These are phyloP conservation scores for Camponotus pennsylvanicus DNA, from an alignment of 1,140 invertebrate species.

Conservation along the genomic window DNA sequence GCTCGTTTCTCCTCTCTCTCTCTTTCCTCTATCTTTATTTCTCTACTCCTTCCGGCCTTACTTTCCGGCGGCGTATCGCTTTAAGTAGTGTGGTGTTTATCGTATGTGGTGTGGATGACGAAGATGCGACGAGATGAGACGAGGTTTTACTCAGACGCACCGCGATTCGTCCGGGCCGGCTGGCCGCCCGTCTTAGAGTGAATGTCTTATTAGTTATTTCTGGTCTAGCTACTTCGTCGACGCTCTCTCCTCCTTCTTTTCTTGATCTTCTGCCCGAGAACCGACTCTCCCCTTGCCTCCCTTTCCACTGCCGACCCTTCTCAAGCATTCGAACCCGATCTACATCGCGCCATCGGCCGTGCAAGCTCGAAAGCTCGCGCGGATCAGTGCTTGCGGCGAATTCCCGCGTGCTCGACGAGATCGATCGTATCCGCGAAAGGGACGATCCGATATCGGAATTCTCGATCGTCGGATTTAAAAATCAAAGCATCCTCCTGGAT, in stretches of 20 bases:
- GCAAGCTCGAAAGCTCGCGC: slow-evolving; percentile 55
- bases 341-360: slow-evolving; percentile 59
- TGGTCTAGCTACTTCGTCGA: slow-evolving; percentile 76
- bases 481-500: not conserved
- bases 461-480: not conserved
- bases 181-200: slow-evolving; percentile 86
- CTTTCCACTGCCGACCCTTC: slow-evolving; percentile 8
- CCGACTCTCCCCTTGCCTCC: slow-evolving; percentile 14
- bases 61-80: slow-evolving; percentile 57
- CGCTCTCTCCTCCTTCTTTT: slow-evolving; percentile 70
- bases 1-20: not conserved
- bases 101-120: slow-evolving; percentile 62
- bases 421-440: slow-evolving; percentile 20
- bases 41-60: slow-evolving; percentile 34
- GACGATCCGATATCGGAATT: not conserved
- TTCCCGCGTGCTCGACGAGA: slow-evolving; percentile 18
- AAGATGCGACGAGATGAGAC: slow-evolving; percentile 60
- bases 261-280: slow-evolving; percentile 67
- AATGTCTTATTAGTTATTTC: slow-evolving; percentile 87
- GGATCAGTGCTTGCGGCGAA: slow-evolving; percentile 33
- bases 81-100: slow-evolving; percentile 65
- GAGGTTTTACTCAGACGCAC: slow-evolving; percentile 80
- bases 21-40: not conserved
- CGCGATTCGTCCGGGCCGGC: slow-evolving; percentile 85
- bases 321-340: slow-evolving; percentile 26